phyloP scores from a whole-genome alignment of 2,113 vertebrate species.

The Protomyctophum bolini region DNA sequence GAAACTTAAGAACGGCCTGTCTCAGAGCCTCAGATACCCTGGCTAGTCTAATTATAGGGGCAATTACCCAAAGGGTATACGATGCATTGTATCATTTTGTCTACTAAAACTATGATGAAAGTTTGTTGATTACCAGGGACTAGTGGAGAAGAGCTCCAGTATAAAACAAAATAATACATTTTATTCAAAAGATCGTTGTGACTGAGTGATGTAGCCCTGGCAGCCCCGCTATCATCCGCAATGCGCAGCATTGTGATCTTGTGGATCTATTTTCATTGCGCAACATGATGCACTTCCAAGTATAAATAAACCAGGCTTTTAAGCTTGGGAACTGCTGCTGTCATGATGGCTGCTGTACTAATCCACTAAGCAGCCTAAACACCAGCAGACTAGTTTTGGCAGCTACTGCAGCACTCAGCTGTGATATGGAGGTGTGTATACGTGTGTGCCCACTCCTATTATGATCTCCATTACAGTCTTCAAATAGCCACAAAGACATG shows the following conservation, averaged over 20 bases:
- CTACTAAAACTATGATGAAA: no score
- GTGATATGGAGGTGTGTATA: conserved; percentile 4
- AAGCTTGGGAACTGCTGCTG: conserved; percentile 14
- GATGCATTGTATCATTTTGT: no score
- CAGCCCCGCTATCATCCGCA: no score
- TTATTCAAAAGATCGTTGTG: no score
- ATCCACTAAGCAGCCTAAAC: conserved; percentile 56
- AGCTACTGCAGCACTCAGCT: conserved; percentile 37
- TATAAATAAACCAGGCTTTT: no score
- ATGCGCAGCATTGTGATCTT: no score
- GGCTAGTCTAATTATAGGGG: conserved; percentile 65
- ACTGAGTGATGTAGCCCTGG: no score
- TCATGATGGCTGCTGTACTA: conserved; percentile 29
- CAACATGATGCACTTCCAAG: no score
- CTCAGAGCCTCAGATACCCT: conserved; percentile 22
- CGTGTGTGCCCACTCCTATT: conserved; percentile 10
- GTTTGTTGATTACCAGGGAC: no score
- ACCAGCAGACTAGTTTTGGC: conserved; percentile 30
- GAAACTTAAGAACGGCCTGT: conserved; percentile 38
- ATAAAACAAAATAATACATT: no score
- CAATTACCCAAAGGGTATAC: background rate
- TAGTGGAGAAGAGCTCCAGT: no score
- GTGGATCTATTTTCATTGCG: no score
- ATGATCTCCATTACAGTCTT: conserved; percentile 42
- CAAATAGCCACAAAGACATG: conserved; percentile 42